A percentile compares a stretch with the other conserved stretches of the same genome.
Evolutionary conservation across 2,888 invertebrate genomes (phyloP).

Genomic region (Liposcelis brunnea): DNA sequence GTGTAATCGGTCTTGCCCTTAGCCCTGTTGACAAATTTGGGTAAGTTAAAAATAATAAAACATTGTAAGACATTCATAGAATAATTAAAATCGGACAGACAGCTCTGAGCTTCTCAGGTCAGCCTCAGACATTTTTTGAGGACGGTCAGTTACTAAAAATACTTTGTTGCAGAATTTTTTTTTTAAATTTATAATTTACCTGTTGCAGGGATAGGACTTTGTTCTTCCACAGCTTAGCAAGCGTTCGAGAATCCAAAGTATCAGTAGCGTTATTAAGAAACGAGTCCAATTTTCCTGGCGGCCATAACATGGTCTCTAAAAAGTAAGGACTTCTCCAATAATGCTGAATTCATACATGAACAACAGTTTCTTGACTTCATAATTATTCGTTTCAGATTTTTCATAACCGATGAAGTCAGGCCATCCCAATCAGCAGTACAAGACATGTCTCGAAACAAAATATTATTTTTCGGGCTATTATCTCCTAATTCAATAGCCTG

Average conservation of each 20-base stretch:
- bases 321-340: conserved; percentile 1
- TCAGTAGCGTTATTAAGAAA: conserved; percentile 42
- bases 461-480: conserved; percentile 25
- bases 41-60: not conserved
- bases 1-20: conserved; percentile 30
- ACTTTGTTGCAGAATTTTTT: too few relatives aligned
- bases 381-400: conserved; percentile 23
- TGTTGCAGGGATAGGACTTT: conserved; percentile 31
- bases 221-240: conserved; percentile 52
- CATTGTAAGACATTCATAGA: too few relatives aligned
- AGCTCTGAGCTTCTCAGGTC: too few relatives aligned
- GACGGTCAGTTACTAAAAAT: too few relatives aligned
- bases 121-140: too few relatives aligned
- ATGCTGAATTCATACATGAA: too few relatives aligned
- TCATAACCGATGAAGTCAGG: conserved; percentile 36
- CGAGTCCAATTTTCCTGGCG: conserved; percentile 28
- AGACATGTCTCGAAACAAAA: conserved; percentile 23
- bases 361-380: too few relatives aligned
- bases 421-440: conserved; percentile 51
- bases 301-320: conserved; percentile 30
- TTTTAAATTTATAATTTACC: not conserved
- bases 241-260: conserved; percentile 46
- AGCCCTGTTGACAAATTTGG: not conserved
- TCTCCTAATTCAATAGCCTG: conserved; percentile 24
- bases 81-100: too few relatives aligned